phyloP scores from a whole-genome alignment of 2,113 vertebrate genomes.

The Lonchura striata region DNA sequence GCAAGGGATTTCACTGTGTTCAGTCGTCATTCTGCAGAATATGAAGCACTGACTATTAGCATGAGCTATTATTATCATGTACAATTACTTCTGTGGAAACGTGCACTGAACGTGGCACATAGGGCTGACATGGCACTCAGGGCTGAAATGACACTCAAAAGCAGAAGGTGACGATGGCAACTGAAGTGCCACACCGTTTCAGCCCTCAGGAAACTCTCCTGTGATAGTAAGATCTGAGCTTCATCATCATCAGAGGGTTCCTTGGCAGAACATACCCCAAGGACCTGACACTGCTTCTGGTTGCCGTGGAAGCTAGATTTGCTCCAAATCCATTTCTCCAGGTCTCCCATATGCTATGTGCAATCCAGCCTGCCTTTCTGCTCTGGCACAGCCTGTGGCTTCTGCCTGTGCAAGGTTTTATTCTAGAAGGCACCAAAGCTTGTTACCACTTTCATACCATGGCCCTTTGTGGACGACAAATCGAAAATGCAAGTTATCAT shows the following conservation, averaged over 20 bases:
- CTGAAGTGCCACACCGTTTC: background rate
- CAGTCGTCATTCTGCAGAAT: background rate
- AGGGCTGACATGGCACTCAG: background rate
- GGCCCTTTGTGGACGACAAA: background rate
- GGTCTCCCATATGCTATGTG: background rate
- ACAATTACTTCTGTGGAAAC: background rate
- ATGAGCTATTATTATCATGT: background rate
- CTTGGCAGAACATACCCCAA: background rate
- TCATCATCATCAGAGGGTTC: background rate
- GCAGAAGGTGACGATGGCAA: background rate
- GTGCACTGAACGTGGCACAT: background rate
- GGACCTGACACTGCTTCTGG: background rate
- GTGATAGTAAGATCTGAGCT: background rate
- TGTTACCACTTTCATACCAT: background rate
- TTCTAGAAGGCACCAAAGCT: background rate
- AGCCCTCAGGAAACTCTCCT: background rate
- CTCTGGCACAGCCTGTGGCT: background rate
- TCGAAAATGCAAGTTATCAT: background rate
- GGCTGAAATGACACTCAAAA: background rate
- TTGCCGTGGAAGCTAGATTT: background rate
- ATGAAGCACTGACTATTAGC: background rate
- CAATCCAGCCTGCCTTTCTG: background rate
- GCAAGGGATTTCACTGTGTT: background rate
- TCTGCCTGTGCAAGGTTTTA: background rate
- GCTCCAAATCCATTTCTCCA: background rate